Evolutionary conservation across 2,797 vertebrate species (phyloP).

Genomic region (Sebastes glaucus): DNA sequence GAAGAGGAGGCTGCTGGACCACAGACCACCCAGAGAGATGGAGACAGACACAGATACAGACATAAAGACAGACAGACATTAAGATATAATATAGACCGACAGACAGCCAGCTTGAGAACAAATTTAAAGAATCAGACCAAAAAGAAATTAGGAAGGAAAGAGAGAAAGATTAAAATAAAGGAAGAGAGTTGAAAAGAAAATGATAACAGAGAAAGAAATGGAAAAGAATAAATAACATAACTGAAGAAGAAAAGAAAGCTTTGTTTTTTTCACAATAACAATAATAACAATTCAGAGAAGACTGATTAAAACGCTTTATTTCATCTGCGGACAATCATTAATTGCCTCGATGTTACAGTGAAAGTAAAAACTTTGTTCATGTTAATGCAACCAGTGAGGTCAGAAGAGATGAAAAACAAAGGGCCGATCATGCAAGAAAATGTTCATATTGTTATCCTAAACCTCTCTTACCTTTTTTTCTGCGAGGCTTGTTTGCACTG

Average conservation of each 20-base stretch:
- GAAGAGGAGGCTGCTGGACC: constrained; percentile 74
- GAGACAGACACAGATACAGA: constrained; percentile 59
- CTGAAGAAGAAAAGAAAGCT: background rate
- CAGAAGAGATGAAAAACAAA: background rate
- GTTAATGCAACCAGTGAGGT: background rate
- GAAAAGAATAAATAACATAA: background rate
- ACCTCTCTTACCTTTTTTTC: background rate
- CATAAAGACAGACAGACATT: constrained; percentile 41
- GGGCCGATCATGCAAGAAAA: rapidly evolving
- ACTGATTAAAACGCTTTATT: background rate
- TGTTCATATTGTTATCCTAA: background rate
- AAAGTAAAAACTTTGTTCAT: background rate
- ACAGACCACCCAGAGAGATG: constrained; percentile 84
- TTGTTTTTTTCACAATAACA: background rate
- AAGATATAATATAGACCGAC: background rate
- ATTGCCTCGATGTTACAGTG: background rate
- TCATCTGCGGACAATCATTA: background rate
- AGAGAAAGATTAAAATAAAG: background rate
- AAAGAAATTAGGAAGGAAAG: background rate
- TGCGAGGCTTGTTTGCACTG: background rate
- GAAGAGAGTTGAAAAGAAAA: background rate
- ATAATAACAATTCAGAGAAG: too few species aligned
- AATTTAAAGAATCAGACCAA: background rate
- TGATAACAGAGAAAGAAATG: background rate
- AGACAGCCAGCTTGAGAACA: background rate